Evolutionary conservation across 2,888 invertebrate genomes (phyloP).

Genomic region (Drosophila testacea): DNA sequence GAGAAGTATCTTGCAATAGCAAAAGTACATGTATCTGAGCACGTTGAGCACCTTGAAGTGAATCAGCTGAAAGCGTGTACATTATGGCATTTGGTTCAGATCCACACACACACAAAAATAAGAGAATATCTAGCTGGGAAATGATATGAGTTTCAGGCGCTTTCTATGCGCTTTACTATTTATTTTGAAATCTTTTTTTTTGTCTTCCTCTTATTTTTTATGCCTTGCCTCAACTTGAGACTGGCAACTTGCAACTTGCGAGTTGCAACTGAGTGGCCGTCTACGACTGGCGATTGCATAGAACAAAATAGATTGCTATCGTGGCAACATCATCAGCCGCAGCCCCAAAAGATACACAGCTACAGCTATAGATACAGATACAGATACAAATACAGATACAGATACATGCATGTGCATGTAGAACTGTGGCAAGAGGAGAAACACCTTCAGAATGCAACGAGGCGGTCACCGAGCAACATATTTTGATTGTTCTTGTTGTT

Average conservation of each 20-base stretch:
- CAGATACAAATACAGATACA: conserved; percentile 24
- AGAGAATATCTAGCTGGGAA: conserved; percentile 44
- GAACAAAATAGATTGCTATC: conserved; percentile 81
- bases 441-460: conserved; percentile 80
- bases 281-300: conserved; percentile 65
- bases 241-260: conserved; percentile 1
- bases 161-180: conserved; percentile 33
- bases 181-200: conserved; percentile 35
- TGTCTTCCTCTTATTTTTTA: conserved; percentile 9
- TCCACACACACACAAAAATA: conserved; percentile 9
- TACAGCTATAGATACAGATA: conserved; percentile 10
- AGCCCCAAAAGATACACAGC: conserved; percentile 57
- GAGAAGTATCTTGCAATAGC: conserved; percentile 46
- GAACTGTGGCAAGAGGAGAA: conserved; percentile 42
- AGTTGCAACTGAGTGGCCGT: conserved; percentile 36
- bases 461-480: conserved; percentile 75
- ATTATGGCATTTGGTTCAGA: conserved; percentile 62
- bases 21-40: conserved; percentile 54
- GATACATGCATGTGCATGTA: conserved; percentile 26
- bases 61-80: conserved; percentile 72
- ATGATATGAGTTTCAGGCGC: conserved; percentile 64
- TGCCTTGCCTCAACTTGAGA: conserved; percentile 45
- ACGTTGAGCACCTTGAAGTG: conserved; percentile 50
- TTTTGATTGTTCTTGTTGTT: conserved; percentile 62
- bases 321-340: conserved; percentile 80